phyloP scores from a whole-genome alignment of 2,888 invertebrate species.

The Drosophila dives region DNA sequence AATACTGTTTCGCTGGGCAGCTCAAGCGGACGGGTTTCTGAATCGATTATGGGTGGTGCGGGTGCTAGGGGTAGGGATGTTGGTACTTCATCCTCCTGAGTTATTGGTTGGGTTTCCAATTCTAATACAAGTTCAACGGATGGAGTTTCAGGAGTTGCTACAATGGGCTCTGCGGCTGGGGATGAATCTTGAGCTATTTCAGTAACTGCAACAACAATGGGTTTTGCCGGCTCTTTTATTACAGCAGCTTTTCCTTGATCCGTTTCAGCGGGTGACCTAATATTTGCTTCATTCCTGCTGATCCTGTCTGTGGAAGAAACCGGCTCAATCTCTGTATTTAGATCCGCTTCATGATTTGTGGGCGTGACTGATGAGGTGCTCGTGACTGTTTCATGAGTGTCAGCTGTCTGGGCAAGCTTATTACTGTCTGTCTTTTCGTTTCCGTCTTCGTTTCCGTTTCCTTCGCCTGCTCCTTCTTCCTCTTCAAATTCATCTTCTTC shows the following conservation, averaged over 20 bases:
- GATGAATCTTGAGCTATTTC: not conserved
- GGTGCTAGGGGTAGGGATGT: conserved; percentile 41
- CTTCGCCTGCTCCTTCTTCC: conserved; percentile 11
- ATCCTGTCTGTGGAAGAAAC: conserved; percentile 55
- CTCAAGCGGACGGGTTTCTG: conserved; percentile 65
- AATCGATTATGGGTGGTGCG: conserved; percentile 57
- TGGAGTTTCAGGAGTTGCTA: conserved; percentile 38
- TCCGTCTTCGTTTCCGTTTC: conserved; percentile 8
- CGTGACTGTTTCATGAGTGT: conserved; percentile 48
- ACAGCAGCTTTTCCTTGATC: not conserved
- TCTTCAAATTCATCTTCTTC: conserved; percentile 59
- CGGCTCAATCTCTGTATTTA: conserved; percentile 31
- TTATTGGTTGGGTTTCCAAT: not conserved
- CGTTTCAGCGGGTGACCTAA: too few species aligned
- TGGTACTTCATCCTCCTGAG: not conserved
- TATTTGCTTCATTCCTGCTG: not conserved
- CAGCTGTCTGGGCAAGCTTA: conserved; percentile 3
- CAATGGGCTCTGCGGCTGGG: not conserved
- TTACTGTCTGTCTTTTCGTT: not conserved
- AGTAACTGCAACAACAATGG: not conserved
- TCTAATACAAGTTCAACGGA: conserved; percentile 35
- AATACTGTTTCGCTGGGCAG: conserved; percentile 63
- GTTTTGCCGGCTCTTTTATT: not conserved
- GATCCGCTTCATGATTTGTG: conserved; percentile 48
- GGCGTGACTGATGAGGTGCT: conserved; percentile 58